Evolutionary conservation across 2,888 invertebrate species (phyloP).

Genomic region (Microctonus brassicae): DNA sequence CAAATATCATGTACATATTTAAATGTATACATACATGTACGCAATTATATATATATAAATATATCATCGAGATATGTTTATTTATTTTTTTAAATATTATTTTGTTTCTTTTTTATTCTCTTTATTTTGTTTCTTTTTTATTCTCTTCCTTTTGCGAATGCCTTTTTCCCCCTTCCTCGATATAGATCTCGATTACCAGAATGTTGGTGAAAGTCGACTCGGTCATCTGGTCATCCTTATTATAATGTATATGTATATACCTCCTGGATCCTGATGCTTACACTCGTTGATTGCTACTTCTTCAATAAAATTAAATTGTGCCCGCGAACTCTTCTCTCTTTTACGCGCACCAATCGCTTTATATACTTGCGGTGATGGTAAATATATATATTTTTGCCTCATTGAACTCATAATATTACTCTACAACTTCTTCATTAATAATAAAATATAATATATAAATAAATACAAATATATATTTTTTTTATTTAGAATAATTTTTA

Average conservation of each 20-base stretch:
- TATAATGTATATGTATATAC: conserved; percentile 49
- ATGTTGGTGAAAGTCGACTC: conserved; percentile 48
- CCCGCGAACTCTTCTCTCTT: background rate
- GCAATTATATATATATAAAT: background rate
- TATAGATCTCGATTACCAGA: conserved; percentile 49
- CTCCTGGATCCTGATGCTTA: conserved; percentile 31
- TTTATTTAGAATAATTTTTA: background rate
- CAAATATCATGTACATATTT: background rate
- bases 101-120: conserved; percentile 11
- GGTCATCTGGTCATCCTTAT: conserved; percentile 53
- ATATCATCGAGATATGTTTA: background rate
- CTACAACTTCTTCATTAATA: background rate
- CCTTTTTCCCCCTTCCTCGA: conserved; percentile 18
- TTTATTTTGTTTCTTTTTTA: conserved; percentile 2
- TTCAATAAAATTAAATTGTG: background rate
- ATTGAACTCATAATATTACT: background rate
- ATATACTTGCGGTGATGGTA: background rate
- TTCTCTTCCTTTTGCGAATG: conserved; percentile 12
- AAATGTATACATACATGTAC: too few species aligned
- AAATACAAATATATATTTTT: too few species aligned
- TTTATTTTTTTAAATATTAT: background rate
- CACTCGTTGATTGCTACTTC: conserved; percentile 9
- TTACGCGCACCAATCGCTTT: background rate
- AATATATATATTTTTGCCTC: background rate
- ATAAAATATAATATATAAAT: too few species aligned